Evolutionary conservation across 2,888 invertebrate genomes (phyloP), one percentile per base, ranked within the genome.

Genomic region (Cantharis lateralis): DNA sequence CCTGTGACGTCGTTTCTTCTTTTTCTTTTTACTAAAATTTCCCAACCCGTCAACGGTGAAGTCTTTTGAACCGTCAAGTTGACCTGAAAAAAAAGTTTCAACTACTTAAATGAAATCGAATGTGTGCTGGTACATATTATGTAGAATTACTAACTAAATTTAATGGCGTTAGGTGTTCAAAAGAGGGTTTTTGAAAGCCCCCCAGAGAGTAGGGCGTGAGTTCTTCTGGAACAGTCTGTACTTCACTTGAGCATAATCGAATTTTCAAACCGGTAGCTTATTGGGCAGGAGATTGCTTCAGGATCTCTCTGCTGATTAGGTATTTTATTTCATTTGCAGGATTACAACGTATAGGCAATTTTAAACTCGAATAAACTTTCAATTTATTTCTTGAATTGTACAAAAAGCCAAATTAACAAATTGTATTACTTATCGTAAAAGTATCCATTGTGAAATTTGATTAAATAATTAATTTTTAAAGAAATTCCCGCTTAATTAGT

Each of bases 1-100:
- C 95, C 95, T 95, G 91, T 97, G 97, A 87, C 97, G 93, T 86
- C 97, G 93, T 90, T 97, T 97, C 92, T 97, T 97, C 92, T 97
- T 97, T 89, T 97, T 97, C 91, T 97, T 97, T 87, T 95, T 95
- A 86, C 93, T 94, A 89, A 94, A 95, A 76, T 94, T 94, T 81
- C 94, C 94, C 84, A 96, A 91, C 10, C 94, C 94, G 87, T 96
- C 95, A 80, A 95, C 93, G 73, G 94, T 93, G 89, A 95, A 96
- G 87, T 96, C 96, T 89, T 96, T 96, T 81, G 93, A 93, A 80
- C 93, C 92, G 83, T 95, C 94, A 88, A 94, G 87, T 82, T 93
- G 93, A n/a, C 93, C 94, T 94, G 91, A 75, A 89, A 90, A 80
- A 85, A 85, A 83, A 83, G 80, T 81, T 81, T 70, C 78, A 78